Evolutionary conservation across 2,888 invertebrate genomes (phyloP), one percentile per base, ranked within the genome.

Genomic region (Micoletzkya japonica): DNA sequence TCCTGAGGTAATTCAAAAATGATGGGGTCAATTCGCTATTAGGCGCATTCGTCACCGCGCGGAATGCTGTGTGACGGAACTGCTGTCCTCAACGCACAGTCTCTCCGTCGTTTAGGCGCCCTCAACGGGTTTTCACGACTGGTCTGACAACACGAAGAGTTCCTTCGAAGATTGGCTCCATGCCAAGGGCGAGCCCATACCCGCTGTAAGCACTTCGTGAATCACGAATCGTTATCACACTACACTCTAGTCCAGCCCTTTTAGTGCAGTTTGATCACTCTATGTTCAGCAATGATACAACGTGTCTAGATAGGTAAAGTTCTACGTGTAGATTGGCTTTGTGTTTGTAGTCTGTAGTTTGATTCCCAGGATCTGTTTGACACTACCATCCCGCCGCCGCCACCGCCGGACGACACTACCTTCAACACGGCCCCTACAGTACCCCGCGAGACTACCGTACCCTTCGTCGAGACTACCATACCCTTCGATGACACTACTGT

Each of bases 281-380:
- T n/a, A n/a, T n/a, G n/a, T n/a, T n/a, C n/a, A n/a, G n/a, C n/a
- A n/a, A n/a, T n/a, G n/a, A n/a, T n/a, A n/a, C n/a, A n/a, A n/a
- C n/a, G n/a, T n/a, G n/a, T n/a, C n/a, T n/a, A n/a, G n/a, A n/a
- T n/a, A n/a, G n/a, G n/a, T n/a, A n/a, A n/a, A n/a, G n/a, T n/a
- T n/a, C n/a, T n/a, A n/a, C n/a, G n/a, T n/a, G n/a, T n/a, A n/a
- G n/a, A n/a, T n/a, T n/a, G n/a, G n/a, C n/a, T n/a, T n/a, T n/a
- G n/a, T n/a, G n/a, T n/a, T n/a, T 34, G 34, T 32, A 57, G n/a
- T 32, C 30, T 17, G 17, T 30, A 3, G 30, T 30, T 14, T 36
- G 34, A n/a, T 34, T 37, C 44, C 20, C 63, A 63, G 63, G 63
- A 63, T 34, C 63, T 63, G n/a, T 63, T 63, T 50, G 63, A 63